These are phyloP conservation scores for Colletes collaris DNA, from an alignment of 2,888 invertebrate genomes.

Conservation along the genomic window DNA sequence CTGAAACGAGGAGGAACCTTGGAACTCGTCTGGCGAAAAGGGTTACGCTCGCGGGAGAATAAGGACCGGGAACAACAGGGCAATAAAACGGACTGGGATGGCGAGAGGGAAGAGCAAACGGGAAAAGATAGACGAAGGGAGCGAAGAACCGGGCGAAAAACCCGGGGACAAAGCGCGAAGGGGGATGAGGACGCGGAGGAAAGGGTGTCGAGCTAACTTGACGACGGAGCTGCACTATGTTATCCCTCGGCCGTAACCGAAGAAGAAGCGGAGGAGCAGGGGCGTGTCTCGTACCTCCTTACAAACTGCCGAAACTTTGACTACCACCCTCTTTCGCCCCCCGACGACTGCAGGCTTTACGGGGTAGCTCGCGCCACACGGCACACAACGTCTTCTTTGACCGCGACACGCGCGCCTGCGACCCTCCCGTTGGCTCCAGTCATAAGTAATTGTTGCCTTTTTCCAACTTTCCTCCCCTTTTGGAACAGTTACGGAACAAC, in stretches of 20 bases:
- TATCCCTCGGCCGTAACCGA: slow-evolving; percentile 78
- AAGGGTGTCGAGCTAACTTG: slow-evolving; percentile 67
- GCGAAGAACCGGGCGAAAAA: slow-evolving; percentile 34
- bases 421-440: too few species aligned
- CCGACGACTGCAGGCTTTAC: slow-evolving; percentile 39
- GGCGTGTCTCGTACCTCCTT: slow-evolving; percentile 70
- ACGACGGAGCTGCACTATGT: slow-evolving; percentile 72
- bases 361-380: slow-evolving; percentile 59
- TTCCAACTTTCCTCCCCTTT: too few species aligned
- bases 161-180: slow-evolving; percentile 34
- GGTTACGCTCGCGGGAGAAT: slow-evolving; percentile 51
- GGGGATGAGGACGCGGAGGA: slow-evolving; percentile 27
- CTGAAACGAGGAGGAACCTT: slow-evolving; percentile 22
- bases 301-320: slow-evolving; percentile 77
- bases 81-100: slow-evolving; percentile 66
- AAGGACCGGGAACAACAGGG: slow-evolving; percentile 70
- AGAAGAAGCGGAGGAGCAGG: slow-evolving; percentile 68
- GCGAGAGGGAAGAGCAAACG: slow-evolving; percentile 12
- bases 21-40: slow-evolving; percentile 55
- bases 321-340: slow-evolving; percentile 54
- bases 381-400: slow-evolving; percentile 10
- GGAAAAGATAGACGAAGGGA: slow-evolving; percentile 41
- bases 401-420: neutral
- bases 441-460: too few species aligned
- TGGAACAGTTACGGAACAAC: too few species aligned